These are phyloP conservation scores for Drosophila emarginata DNA, from an alignment of 2,888 invertebrate genomes.

Conservation along the genomic window DNA sequence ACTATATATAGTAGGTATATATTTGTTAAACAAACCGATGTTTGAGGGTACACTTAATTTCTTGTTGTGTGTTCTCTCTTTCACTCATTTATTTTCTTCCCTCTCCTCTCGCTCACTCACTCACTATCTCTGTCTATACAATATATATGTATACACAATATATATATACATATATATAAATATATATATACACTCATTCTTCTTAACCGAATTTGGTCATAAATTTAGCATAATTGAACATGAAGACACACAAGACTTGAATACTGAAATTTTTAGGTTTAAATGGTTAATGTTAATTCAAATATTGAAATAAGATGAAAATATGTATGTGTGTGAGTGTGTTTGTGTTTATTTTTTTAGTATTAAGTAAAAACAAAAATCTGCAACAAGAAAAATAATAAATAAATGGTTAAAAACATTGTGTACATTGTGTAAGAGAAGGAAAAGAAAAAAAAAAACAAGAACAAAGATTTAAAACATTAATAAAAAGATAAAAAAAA, in stretches of 20 bases:
- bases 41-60: constrained; percentile 14
- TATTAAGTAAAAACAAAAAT: constrained; percentile 35
- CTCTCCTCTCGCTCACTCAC: background rate
- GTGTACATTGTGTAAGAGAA: constrained; percentile 41
- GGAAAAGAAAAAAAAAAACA: constrained; percentile 1
- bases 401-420: constrained; percentile 27
- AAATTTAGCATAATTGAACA: constrained; percentile 40
- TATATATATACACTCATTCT: constrained; percentile 28
- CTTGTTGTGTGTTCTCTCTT: constrained; percentile 21
- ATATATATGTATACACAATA: constrained; percentile 9
- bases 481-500: constrained; percentile 24
- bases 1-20: constrained; percentile 18
- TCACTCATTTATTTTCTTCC: constrained; percentile 19
- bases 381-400: constrained; percentile 16
- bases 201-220: constrained; percentile 19
- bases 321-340: constrained; percentile 48
- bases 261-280: constrained; percentile 53
- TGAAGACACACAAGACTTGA: constrained; percentile 67
- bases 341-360: constrained; percentile 44
- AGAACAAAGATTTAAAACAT: constrained; percentile 6
- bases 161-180: constrained; percentile 16
- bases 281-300: constrained; percentile 45
- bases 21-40: constrained; percentile 42
- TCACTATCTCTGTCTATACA: constrained; percentile 5
- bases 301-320: constrained; percentile 23